A percentile compares a stretch with the other conserved stretches of the same genome.
Evolutionary conservation across 2,797 vertebrate species (phyloP).

Genomic region (Crenichthys baileyi): DNA sequence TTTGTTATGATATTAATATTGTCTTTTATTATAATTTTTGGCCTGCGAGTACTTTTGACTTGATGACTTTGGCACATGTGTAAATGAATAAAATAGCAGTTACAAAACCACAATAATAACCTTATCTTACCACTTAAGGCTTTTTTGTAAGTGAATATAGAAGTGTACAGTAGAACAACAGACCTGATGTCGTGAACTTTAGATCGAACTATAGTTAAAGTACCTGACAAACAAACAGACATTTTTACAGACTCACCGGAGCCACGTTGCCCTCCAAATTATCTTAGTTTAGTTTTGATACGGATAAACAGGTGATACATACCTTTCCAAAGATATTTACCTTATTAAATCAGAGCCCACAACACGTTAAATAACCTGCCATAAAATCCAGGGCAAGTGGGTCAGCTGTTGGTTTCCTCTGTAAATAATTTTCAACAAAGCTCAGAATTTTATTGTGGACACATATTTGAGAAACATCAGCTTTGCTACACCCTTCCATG

Average conservation of each 20-base stretch:
- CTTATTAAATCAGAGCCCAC: slow-evolving; percentile 21
- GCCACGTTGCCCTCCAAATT: neutral
- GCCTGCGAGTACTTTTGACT: no score
- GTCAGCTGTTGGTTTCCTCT: neutral
- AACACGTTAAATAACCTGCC: slow-evolving; percentile 2
- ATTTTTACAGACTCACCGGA: neutral
- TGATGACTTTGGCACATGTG: neutral
- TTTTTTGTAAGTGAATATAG: neutral
- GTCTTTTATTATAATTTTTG: no score
- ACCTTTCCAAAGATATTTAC: slow-evolving; percentile 1
- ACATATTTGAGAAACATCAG: neutral
- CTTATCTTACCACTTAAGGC: neutral
- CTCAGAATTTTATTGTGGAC: slow-evolving; percentile 6
- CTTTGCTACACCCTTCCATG: neutral
- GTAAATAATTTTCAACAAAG: neutral
- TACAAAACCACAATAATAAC: neutral
- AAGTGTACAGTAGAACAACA: neutral
- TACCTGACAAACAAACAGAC: neutral
- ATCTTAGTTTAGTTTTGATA: slow-evolving; percentile 8
- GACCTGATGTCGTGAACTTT: neutral
- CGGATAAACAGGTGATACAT: neutral
- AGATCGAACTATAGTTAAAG: neutral
- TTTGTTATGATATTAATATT: no score
- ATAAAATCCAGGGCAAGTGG: slow-evolving; percentile 13
- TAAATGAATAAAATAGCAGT: neutral